Evolutionary conservation across 2,797 vertebrate genomes (phyloP), one percentile per base, ranked within the genome.

Genomic region (Luscinia luscinia): DNA sequence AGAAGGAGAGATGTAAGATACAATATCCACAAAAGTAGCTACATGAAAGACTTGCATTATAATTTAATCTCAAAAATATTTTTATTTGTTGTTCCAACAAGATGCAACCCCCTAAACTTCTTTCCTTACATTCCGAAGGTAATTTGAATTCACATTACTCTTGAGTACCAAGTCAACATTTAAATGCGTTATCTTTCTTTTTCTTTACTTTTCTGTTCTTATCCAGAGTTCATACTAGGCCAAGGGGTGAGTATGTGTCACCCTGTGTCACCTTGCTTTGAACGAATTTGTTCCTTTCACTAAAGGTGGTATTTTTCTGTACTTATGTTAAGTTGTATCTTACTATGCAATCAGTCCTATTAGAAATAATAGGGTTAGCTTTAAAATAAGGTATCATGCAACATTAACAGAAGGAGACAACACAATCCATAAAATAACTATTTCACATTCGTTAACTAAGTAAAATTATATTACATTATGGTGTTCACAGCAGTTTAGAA

Each of bases 41-140:
- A 36, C 0, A 0, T 22, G 32, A 85, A 87, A 32, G 48, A 69
- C 3, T 62, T 12, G 2, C 2, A 2, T 28, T 45, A 6, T 40
- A 1, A 32, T 43, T 84, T 46, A 23, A 77, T 6, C 11, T 23
- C 51, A 68, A 51, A 43, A 18, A 27, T 4, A 28, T 40, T 83
- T 87, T 78, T 45, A 45, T 24, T n/a, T 62, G 15, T 23, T 70
- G 6, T 70, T 91, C 28, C 40, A 77, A 22, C 9, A 64, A n/a
- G 19, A 77, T 17, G 38, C 0, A 2, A 24, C 4, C 3, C 11
- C 2, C 8, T 4, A n/a, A 30, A 49, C 26, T 40, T 77, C 24
- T 59, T 46, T 58, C 40, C 13, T 81, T 78, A 27, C 4, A 12
- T 62, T 69, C 55, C 32, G 28, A 78, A 72, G 45, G 45, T 20